Evolutionary conservation across 2,113 vertebrate species (phyloP), one percentile per base, ranked within the genome.

Genomic region (Tenebrosternarchus preto): DNA sequence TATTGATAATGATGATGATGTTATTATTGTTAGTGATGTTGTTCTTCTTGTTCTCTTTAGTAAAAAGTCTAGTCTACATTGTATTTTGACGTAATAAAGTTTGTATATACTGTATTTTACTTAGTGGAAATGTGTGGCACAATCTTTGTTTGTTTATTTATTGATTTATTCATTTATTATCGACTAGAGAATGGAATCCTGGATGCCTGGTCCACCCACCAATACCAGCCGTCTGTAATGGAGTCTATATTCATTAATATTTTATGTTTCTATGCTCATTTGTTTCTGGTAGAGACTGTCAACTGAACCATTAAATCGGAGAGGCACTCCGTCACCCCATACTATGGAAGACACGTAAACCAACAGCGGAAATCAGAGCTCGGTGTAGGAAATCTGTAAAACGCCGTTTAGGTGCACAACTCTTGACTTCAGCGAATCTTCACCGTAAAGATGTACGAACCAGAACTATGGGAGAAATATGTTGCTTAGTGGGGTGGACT

Each of bases 161-260:
- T n/a, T n/a, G n/a, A n/a, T n/a, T n/a, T n/a, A n/a, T n/a, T n/a
- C n/a, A n/a, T n/a, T n/a, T n/a, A n/a, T n/a, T n/a, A 27, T 4
- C 25, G 17, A 64, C 17, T 19, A 64, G 61, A 64, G 61, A 66
- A 66, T 33, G 16, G 16, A 33, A 5, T 17, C 1, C 17, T 31
- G 20, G 29, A 20, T 5, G 4, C 29, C 17, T 20, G 16, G 19
- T 7, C 63, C 29, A 66, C 60, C 12, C 8, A 63, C 31, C 73
- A 75, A 19, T 43, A 25, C 39, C 9, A 31, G 31, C 24, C 39
- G 43, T 6, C 16, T 77, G 46, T 77, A n/a, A 27, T 19, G 72
- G 78, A 76, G 73, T 85, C 88, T 86, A 31, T 79, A 71, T 83
- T 88, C 81, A 88, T 89, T 75, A 88, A 88, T 87, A 84, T 56